These are phyloP conservation scores for Pachypanchax playfairii DNA, from an alignment of 2,113 vertebrate species.

Conservation along the genomic window DNA sequence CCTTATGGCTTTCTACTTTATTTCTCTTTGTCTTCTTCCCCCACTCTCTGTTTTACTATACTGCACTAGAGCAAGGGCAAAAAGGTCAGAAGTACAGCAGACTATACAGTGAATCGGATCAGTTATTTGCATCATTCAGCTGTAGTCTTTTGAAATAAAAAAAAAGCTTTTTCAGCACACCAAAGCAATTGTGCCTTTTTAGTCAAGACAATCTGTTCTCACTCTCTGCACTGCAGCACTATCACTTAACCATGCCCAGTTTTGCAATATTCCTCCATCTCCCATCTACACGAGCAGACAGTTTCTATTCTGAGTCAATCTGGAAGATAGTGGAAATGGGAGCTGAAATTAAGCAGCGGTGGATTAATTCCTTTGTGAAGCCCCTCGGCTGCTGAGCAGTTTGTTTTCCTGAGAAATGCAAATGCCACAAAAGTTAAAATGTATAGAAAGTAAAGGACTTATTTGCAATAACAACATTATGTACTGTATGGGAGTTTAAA, in stretches of 20 bases:
- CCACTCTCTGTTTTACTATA: conserved; percentile 5
- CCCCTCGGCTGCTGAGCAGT: not conserved
- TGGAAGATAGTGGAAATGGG: conserved; percentile 39
- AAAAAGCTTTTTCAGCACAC: conserved; percentile 33
- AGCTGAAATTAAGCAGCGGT: conserved; percentile 26
- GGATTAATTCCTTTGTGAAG: conserved; percentile 12
- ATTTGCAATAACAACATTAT: not conserved
- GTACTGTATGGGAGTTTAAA: not conserved
- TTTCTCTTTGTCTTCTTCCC: conserved; percentile 39
- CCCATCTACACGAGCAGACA: conserved; percentile 36
- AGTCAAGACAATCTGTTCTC: conserved; percentile 39
- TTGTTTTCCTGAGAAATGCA: conserved; percentile 7
- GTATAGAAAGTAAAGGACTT: not conserved
- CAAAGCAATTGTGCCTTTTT: conserved; percentile 47
- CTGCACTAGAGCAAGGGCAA: conserved; percentile 13
- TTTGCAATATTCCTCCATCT: conserved; percentile 20
- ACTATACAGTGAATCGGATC: conserved; percentile 17
- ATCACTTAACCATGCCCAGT: conserved; percentile 43
- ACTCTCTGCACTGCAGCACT: conserved; percentile 67
- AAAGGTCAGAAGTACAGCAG: conserved; percentile 55
- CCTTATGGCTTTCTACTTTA: conserved; percentile 44
- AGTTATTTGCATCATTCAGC: conserved; percentile 31
- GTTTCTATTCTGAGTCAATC: conserved; percentile 40
- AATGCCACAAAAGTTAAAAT: not conserved
- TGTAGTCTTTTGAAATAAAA: conserved; percentile 22